These are phyloP conservation scores for Trichonephila clavata DNA, from an alignment of 1,140 invertebrate species.

Conservation along the genomic window DNA sequence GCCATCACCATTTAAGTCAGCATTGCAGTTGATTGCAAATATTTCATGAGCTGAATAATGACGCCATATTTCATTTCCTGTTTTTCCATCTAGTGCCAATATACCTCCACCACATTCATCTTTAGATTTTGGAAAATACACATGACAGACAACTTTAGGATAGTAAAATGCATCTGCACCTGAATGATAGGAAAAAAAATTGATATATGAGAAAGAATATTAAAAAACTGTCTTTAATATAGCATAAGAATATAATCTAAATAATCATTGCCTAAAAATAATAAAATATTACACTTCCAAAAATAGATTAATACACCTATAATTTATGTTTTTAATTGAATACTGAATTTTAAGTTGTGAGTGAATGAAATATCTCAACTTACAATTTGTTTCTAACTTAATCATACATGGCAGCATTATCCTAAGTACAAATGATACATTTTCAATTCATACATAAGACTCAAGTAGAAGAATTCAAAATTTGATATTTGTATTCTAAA, in stretches of 20 bases:
- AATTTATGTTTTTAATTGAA: too few relatives aligned
- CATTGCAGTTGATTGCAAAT: conserved; percentile 88
- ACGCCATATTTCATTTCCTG: conserved; percentile 88
- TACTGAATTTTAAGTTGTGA: too few relatives aligned
- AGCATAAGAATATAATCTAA: too few relatives aligned
- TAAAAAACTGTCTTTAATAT: background rate
- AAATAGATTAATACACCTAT: too few relatives aligned
- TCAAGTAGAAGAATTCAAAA: too few relatives aligned
- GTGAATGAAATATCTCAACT: too few relatives aligned
- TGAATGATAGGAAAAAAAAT: conserved; percentile 78
- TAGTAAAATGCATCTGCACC: conserved; percentile 83
- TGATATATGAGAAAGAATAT: background rate
- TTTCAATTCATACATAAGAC: too few relatives aligned
- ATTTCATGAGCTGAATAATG: conserved; percentile 88
- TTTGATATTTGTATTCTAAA: too few relatives aligned
- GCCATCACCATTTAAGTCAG: conserved; percentile 87
- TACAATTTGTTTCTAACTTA: too few relatives aligned
- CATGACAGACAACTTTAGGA: conserved; percentile 84
- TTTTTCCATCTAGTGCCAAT: conserved; percentile 87
- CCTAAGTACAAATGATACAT: too few relatives aligned
- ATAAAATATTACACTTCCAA: background rate
- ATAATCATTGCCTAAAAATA: background rate
- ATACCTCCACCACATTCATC: conserved; percentile 87
- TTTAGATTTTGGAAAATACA: conserved; percentile 85
- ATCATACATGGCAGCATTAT: too few relatives aligned